Percentiles rank a stretch among this genome's conserved stretches.
These are phyloP conservation scores for Platysternon megacephalum DNA, from an alignment of 2,113 vertebrate genomes.

Conservation along the genomic window DNA sequence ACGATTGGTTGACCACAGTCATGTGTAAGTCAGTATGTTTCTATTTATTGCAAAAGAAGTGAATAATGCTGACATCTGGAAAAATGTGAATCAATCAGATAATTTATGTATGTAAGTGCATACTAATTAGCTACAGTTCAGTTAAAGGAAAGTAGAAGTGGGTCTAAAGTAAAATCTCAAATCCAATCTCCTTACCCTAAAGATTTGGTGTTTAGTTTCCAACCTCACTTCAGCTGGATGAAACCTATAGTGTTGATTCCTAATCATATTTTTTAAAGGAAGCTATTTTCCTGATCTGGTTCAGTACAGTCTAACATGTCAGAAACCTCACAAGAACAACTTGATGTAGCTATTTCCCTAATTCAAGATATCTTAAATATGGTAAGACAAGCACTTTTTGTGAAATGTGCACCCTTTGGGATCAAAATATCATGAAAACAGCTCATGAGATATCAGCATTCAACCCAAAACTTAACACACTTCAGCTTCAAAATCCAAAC, in stretches of 20 bases:
- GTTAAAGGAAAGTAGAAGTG: neutral
- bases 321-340: neutral
- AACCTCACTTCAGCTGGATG: neutral
- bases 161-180: neutral
- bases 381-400: neutral
- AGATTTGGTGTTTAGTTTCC: neutral
- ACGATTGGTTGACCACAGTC: neutral
- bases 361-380: neutral
- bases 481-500: neutral
- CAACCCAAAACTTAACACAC: neutral
- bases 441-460: neutral
- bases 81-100: neutral
- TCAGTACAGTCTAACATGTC: neutral
- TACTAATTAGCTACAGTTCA: neutral
- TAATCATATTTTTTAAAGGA: neutral
- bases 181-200: neutral
- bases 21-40: neutral
- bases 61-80: neutral
- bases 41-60: neutral
- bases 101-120: neutral
- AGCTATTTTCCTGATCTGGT: neutral
- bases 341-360: neutral
- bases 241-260: neutral
- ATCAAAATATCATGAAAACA: too few species aligned
- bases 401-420: accelerated